Base-by-base conservation (phyloP, 37 sponge, comb jelly and placozoan species). In the Halichondria panicea region DNA sequence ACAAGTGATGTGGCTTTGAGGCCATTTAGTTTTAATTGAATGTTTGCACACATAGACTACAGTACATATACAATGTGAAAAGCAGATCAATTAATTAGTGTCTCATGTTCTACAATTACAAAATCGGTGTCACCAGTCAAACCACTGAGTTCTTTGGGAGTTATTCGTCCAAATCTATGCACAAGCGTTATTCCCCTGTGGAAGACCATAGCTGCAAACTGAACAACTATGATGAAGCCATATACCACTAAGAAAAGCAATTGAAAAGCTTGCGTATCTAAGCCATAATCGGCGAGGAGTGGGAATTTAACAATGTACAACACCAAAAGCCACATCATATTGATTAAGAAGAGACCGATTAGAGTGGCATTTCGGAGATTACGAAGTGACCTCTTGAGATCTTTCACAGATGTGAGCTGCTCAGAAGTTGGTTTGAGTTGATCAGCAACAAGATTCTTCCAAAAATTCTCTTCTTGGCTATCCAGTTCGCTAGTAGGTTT, bases 311-410 rank as follows among this genome's bases (percentile, higher is more conserved):
- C 42, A 2, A 77, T 73, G 61, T 35, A 62, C 19, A 91, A 42
- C 18, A 91, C 79, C 40, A 81, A 66, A 25, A 91, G 71, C 91
- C 91, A 91, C 59, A 85, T 78, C 15, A 91, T 21, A 69, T 91
- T 91, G 55, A 85, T 78, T 36, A 91, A 74, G 13, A 85, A 54
- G 37, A 91, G 42, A 0, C 77, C 56, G 15, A 66, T 48, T 6
- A 91, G 56, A 24, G 63, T 55, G 9, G 53, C 24, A 74, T 85
- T 91, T 15, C 91, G 86, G 1, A 85, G 82, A 28, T 35, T n/a
- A 39, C 52, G 54, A 36, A 91, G 66, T 12, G 67, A 68, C 46
- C 68, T 59, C 62, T 68, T 52, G 13, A 89, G 42, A 25, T 89
- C 84, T 24, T 72, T 50, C 28, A 57, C 64, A 38, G 71, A 44